Evolutionary conservation across 2,113 vertebrate species (phyloP).

Genomic region (Tachysurus vachellii): DNA sequence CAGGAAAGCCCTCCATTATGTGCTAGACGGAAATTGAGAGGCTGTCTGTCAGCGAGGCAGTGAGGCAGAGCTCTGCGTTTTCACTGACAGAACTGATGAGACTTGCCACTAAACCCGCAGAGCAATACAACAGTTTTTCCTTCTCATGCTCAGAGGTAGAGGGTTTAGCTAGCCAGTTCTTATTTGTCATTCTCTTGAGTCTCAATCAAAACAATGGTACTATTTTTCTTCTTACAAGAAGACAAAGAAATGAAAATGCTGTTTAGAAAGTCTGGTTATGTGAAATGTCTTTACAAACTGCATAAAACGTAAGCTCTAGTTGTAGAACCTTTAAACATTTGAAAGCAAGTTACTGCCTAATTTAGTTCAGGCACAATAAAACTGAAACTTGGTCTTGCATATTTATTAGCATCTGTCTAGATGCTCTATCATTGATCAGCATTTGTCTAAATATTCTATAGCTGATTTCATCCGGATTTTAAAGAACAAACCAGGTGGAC

Average conservation of each 20-base stretch:
- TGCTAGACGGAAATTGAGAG: slow-evolving; percentile 39
- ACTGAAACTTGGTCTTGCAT: slow-evolving; percentile 60
- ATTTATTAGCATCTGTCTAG: slow-evolving; percentile 50
- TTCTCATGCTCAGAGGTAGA: not conserved
- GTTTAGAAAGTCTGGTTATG: not conserved
- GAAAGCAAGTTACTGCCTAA: slow-evolving; percentile 8
- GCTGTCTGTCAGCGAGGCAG: slow-evolving; percentile 67
- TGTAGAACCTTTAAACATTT: not conserved
- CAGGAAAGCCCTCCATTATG: slow-evolving; percentile 44
- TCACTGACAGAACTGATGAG: slow-evolving; percentile 65
- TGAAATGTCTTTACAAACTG: not conserved
- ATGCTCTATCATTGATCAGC: slow-evolving; percentile 62
- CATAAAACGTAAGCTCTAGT: not conserved
- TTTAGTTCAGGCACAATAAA: slow-evolving; percentile 44
- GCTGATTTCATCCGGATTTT: not conserved
- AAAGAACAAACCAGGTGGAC: not conserved
- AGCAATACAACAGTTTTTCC: slow-evolving; percentile 36
- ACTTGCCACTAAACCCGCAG: slow-evolving; percentile 56
- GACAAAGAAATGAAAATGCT: not conserved
- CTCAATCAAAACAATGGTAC: not conserved
- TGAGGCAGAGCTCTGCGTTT: slow-evolving; percentile 56
- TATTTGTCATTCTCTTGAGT: not conserved
- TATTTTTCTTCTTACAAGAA: not conserved
- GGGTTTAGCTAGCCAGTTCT: not conserved
- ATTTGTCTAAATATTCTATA: slow-evolving; percentile 63